Percentiles rank a stretch among this genome's conserved stretches.
Conservation (phyloP, 2,113 vertebrate genomes). For the Ia io region DNA sequence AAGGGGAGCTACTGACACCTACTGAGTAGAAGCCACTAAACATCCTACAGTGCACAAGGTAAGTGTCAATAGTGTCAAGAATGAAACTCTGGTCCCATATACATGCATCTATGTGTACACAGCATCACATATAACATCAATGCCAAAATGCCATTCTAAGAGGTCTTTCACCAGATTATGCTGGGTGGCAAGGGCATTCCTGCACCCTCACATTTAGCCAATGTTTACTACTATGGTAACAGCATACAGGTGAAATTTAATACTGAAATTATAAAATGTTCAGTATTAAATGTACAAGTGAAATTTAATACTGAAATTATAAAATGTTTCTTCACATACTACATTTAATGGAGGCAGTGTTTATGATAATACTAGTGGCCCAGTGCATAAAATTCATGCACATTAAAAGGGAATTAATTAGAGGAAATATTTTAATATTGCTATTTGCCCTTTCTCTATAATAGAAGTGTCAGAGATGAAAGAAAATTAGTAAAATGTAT, state of each 20-base stretch:
- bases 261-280: not conserved
- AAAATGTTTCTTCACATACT: not conserved
- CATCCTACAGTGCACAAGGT: not conserved
- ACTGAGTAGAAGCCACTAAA: not conserved
- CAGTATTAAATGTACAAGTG: not conserved
- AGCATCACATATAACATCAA: not conserved
- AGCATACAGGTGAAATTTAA: not conserved
- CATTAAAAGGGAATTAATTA: no score
- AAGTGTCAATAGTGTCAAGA: not conserved
- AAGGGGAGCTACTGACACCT: not conserved
- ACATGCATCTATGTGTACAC: not conserved
- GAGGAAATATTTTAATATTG: no score
- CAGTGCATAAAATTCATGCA: no score
- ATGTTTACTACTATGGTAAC: not conserved
- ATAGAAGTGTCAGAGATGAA: no score
- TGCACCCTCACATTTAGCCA: not conserved
- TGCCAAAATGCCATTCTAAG: not conserved
- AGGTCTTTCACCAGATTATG: not conserved
- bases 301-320: slow-evolving; percentile 4
- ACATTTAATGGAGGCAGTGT: not conserved
- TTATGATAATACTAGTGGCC: not conserved
- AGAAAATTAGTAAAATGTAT: no score
- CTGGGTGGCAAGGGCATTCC: not conserved
- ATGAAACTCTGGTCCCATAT: not conserved
- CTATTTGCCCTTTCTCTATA: no score